These are phyloP conservation scores for Troglohyphantes excavatus DNA, from an alignment of 2,888 invertebrate species.

Conservation along the genomic window DNA sequence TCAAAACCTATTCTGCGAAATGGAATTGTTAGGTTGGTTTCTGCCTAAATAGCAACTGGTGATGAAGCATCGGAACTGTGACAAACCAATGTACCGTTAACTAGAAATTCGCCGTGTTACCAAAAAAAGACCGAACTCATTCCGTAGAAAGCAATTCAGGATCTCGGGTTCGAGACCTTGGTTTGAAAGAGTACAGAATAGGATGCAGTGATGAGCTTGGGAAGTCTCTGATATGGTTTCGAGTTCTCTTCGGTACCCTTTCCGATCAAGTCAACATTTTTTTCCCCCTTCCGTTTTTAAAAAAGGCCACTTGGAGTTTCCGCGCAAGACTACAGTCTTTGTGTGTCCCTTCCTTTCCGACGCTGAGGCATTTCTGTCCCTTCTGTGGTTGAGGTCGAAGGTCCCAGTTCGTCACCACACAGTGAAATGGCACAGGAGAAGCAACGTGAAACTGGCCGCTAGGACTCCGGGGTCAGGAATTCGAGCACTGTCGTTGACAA, in stretches of 20 bases:
- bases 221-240: constrained; percentile 74
- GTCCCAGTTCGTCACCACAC: constrained; percentile 64
- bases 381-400: constrained; percentile 34
- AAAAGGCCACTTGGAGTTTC: constrained; percentile 74
- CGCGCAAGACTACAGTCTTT: constrained; percentile 18
- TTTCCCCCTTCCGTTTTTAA: neutral
- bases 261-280: neutral
- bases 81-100: neutral
- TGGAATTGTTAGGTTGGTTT: no score
- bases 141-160: constrained; percentile 14
- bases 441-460: constrained; percentile 67
- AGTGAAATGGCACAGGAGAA: constrained; percentile 72
- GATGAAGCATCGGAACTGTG: neutral
- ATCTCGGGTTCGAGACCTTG: neutral
- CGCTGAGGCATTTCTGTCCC: constrained; percentile 24
- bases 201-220: constrained; percentile 68
- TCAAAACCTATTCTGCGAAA: no score
- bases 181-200: constrained; percentile 11
- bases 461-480: constrained; percentile 65
- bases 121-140: constrained; percentile 35
- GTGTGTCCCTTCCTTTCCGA: no score
- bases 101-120: neutral
- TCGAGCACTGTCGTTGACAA: constrained; percentile 67
- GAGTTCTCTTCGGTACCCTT: neutral
- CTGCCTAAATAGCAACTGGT: no score